These are phyloP conservation scores for Heliconius charithonia DNA, from an alignment of 2,888 invertebrate species.

Conservation along the genomic window DNA sequence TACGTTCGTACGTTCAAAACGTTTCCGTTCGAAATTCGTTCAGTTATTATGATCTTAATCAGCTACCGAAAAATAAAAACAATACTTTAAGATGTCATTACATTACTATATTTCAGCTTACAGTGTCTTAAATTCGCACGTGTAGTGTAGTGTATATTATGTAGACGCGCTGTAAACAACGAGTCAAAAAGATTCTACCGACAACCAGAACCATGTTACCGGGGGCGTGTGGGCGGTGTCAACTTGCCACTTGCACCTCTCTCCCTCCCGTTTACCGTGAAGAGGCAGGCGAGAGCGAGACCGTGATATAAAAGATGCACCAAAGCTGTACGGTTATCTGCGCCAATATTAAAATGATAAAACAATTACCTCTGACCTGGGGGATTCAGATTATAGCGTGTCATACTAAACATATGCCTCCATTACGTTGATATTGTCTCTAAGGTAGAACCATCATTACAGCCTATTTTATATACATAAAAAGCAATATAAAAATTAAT, in stretches of 20 bases:
- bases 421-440: slow-evolving; percentile 14
- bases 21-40: neutral
- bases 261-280: slow-evolving; percentile 55
- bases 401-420: slow-evolving; percentile 7
- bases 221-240: slow-evolving; percentile 66
- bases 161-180: slow-evolving; percentile 33
- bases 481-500: neutral
- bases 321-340: slow-evolving; percentile 55
- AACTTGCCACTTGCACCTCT: slow-evolving; percentile 57
- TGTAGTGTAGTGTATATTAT: slow-evolving; percentile 31
- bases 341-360: slow-evolving; percentile 63
- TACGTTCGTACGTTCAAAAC: too few relatives aligned
- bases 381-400: slow-evolving; percentile 35
- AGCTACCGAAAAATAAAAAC: neutral
- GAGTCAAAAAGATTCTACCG: slow-evolving; percentile 52
- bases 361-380: slow-evolving; percentile 70
- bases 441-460: neutral
- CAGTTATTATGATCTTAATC: neutral
- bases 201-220: slow-evolving; percentile 58
- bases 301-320: slow-evolving; percentile 36
- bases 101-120: slow-evolving; percentile 12
- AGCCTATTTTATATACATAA: neutral
- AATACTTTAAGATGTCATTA: neutral
- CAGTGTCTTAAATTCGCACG: slow-evolving; percentile 23
- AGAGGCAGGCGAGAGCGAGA: slow-evolving; percentile 56